Conservation (phyloP, 2,113 vertebrate species). For the Microtus montanus region DNA sequence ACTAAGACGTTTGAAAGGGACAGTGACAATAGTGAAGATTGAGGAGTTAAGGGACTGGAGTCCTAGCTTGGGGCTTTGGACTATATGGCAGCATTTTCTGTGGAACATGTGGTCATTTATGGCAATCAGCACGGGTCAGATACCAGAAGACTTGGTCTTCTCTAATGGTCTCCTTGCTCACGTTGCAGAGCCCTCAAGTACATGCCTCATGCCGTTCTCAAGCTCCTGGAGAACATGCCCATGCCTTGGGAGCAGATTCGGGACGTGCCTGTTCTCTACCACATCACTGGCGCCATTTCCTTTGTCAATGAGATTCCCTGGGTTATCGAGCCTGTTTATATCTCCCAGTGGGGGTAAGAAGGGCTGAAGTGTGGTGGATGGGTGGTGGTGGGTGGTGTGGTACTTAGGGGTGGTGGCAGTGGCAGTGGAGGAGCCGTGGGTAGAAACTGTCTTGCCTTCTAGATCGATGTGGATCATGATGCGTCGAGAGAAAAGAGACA, state of each 20-base stretch:
- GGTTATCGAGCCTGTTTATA: conserved; percentile 99
- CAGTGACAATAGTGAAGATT: neutral
- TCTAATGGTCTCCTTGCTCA: neutral
- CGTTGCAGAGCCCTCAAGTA: conserved; percentile 95
- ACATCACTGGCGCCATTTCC: conserved; percentile 99
- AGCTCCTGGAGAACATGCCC: conserved; percentile 99
- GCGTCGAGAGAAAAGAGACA: conserved; percentile 97
- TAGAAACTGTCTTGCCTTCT: neutral
- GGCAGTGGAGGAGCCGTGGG: neutral
- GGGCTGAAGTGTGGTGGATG: neutral
- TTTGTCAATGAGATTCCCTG: conserved; percentile 99
- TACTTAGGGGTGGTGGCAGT: neutral
- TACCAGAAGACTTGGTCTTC: neutral
- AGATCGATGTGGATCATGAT: conserved; percentile 99
- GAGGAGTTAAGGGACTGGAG: neutral
- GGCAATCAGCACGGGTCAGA: neutral
- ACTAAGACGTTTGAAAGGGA: neutral
- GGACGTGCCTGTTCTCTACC: conserved; percentile 97
- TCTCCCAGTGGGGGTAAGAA: conserved; percentile 98
- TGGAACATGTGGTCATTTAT: neutral
- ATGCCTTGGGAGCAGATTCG: conserved; percentile 99
- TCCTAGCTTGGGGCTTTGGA: neutral
- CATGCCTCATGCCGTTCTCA: conserved; percentile 98
- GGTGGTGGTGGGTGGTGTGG: neutral
- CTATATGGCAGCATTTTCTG: neutral